Conservation (phyloP, 2,113 vertebrate species). For the Danionella cerebrum region DNA sequence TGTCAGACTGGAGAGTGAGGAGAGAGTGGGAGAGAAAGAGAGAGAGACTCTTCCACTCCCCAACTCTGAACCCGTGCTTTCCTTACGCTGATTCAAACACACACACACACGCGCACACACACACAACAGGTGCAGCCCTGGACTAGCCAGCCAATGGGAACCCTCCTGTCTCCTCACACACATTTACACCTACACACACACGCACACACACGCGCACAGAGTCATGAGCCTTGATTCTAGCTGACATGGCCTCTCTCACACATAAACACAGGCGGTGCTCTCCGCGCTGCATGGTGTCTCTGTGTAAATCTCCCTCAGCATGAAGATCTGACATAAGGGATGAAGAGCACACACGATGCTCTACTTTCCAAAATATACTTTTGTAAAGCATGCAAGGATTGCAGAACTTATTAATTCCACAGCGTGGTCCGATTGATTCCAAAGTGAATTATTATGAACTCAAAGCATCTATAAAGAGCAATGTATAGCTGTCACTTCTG, state of each 20-base stretch:
- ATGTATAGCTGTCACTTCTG: too few relatives aligned
- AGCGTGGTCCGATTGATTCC: too few relatives aligned
- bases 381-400: background rate
- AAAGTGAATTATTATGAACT: too few relatives aligned
- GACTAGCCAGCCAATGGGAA: background rate
- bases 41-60: slow-evolving; percentile 36
- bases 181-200: background rate
- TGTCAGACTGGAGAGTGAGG: slow-evolving; percentile 35
- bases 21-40: slow-evolving; percentile 17
- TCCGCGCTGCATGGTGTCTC: background rate
- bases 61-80: slow-evolving; percentile 37
- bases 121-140: slow-evolving; percentile 33
- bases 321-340: slow-evolving; percentile 9
- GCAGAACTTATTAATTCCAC: too few relatives aligned
- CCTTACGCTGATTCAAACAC: background rate
- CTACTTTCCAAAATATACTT: background rate
- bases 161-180: background rate
- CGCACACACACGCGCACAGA: background rate
- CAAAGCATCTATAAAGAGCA: too few relatives aligned
- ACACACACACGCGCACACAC: slow-evolving; percentile 11
- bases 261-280: slow-evolving; percentile 4
- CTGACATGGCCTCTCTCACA: slow-evolving; percentile 3
- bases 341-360: background rate
- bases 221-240: background rate
- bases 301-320: slow-evolving; percentile 3